Percentiles rank a stretch among this genome's conserved stretches.
These are phyloP conservation scores for Melanerpes aurifrons DNA, from an alignment of 2,113 vertebrate species.

Conservation along the genomic window DNA sequence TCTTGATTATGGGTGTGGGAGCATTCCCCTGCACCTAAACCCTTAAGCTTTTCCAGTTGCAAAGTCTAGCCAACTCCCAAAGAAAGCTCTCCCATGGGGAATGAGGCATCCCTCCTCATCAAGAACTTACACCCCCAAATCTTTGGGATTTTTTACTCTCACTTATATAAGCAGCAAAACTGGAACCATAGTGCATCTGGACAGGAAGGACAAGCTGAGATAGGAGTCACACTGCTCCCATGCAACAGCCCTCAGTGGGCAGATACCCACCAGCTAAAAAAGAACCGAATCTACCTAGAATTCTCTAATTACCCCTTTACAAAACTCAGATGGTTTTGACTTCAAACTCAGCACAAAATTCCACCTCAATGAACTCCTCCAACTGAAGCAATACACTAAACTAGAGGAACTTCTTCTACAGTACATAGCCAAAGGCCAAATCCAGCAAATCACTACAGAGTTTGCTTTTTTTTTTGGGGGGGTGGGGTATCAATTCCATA, in stretches of 20 bases:
- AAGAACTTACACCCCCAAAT: not conserved
- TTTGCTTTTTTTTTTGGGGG: not conserved
- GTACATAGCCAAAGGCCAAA: not conserved
- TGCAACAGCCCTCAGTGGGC: not conserved
- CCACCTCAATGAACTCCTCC: not conserved
- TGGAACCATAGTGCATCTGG: not conserved
- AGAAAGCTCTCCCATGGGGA: not conserved
- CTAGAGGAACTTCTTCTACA: not conserved
- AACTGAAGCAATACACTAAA: not conserved
- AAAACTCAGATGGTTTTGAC: not conserved
- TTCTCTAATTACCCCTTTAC: not conserved
- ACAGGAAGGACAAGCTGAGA: not conserved
- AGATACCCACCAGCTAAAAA: not conserved
- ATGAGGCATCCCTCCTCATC: not conserved
- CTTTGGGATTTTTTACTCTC: not conserved
- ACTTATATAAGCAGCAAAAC: rapidly evolving
- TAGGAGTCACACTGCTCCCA: not conserved
- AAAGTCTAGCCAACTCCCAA: not conserved
- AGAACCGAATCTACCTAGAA: not conserved
- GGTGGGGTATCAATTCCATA: not conserved
- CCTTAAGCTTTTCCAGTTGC: not conserved
- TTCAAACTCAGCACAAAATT: not conserved
- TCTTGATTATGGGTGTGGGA: not conserved
- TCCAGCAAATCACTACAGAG: not conserved
- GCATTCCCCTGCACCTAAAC: rapidly evolving